These are phyloP conservation scores for Neocrepidodera transversa DNA, from an alignment of 2,888 invertebrate genomes.

Conservation along the genomic window DNA sequence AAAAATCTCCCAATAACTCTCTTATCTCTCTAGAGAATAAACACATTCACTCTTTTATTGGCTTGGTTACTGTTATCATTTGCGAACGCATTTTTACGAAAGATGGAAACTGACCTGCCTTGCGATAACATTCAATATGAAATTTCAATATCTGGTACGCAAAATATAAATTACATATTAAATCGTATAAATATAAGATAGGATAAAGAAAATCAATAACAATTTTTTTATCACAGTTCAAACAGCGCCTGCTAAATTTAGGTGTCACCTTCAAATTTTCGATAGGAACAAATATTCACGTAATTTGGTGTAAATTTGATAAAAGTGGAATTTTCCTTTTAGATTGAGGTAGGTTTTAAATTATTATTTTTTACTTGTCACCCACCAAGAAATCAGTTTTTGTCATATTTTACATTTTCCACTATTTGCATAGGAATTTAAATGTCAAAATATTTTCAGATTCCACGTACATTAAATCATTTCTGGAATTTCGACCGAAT, in stretches of 20 bases:
- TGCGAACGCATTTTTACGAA: neutral
- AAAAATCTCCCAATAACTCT: slow-evolving; percentile 2
- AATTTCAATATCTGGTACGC: slow-evolving; percentile 5
- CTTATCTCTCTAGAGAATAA: slow-evolving; percentile 10
- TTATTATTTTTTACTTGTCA: no score
- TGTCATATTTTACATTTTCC: no score
- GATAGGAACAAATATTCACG: slow-evolving; percentile 3
- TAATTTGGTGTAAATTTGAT: no score
- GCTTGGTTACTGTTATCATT: slow-evolving; percentile 8
- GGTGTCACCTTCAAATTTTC: slow-evolving; percentile 33
- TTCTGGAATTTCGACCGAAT: no score
- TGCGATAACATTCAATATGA: slow-evolving; percentile 18
- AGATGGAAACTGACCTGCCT: slow-evolving; percentile 32
- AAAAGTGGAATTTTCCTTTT: no score
- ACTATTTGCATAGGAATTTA: no score
- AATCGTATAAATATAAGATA: slow-evolving; percentile 10
- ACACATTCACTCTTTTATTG: slow-evolving; percentile 1
- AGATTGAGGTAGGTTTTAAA: no score
- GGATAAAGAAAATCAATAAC: slow-evolving; percentile 20
- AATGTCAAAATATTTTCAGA: no score
- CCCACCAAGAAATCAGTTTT: no score
- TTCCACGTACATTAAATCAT: no score
- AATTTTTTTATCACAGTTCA: slow-evolving; percentile 27
- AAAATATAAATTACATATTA: slow-evolving; percentile 6
- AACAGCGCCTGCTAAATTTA: slow-evolving; percentile 27